Conservation (phyloP, 2,113 vertebrate species). For the Thunnus maccoyii region DNA sequence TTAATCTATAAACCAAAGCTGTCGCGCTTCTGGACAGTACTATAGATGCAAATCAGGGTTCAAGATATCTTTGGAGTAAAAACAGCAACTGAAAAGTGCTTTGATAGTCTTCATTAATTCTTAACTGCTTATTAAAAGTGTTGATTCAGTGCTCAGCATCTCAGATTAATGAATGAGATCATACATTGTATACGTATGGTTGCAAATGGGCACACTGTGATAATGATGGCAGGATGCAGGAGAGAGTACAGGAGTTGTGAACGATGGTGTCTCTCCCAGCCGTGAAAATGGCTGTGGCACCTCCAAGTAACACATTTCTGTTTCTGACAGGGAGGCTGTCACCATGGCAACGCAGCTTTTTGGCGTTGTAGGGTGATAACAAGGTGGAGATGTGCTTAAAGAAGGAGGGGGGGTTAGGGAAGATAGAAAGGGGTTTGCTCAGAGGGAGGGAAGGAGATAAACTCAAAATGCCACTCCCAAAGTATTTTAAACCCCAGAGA, state of each 20-base stretch:
- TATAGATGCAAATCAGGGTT: constrained; percentile 17
- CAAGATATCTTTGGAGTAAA: constrained; percentile 16
- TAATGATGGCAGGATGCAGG: constrained; percentile 39
- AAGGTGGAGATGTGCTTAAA: constrained; percentile 75
- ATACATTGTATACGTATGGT: constrained; percentile 7
- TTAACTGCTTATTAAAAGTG: constrained; percentile 31
- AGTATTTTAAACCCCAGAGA: constrained; percentile 52
- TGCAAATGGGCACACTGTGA: constrained; percentile 33
- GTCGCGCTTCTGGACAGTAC: constrained; percentile 27
- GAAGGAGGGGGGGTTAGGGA: constrained; percentile 8
- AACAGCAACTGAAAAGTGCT: neutral
- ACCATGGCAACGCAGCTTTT: constrained; percentile 76
- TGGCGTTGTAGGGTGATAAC: constrained; percentile 76
- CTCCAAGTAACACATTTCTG: constrained; percentile 75
- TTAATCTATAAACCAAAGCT: constrained; percentile 28
- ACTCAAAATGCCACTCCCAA: constrained; percentile 59
- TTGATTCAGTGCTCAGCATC: constrained; percentile 37
- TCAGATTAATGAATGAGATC: constrained; percentile 49
- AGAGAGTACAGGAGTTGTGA: constrained; percentile 44
- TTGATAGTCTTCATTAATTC: constrained; percentile 51
- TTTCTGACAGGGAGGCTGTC: constrained; percentile 68
- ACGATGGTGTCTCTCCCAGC: constrained; percentile 55
- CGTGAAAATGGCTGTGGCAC: constrained; percentile 72
- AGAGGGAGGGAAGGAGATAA: constrained; percentile 37
- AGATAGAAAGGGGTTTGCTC: constrained; percentile 32